Percentiles rank a stretch among this genome's conserved stretches.
These are phyloP conservation scores for Tortrix viridana DNA, from an alignment of 2,888 invertebrate genomes.

Conservation along the genomic window DNA sequence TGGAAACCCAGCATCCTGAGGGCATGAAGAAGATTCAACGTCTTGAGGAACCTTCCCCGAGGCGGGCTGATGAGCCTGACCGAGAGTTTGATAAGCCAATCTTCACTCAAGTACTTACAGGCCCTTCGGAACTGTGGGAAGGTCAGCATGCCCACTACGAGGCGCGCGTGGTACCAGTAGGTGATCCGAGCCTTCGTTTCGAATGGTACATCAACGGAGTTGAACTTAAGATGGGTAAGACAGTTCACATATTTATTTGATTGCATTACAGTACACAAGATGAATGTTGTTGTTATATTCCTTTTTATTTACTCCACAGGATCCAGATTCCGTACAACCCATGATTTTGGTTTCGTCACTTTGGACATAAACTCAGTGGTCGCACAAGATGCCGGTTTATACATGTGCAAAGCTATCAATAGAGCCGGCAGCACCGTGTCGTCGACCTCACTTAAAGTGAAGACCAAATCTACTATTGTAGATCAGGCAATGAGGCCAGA, in stretches of 20 bases:
- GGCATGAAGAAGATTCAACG: conserved; percentile 95
- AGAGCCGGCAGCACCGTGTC: conserved; percentile 97
- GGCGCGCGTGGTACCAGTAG: conserved; percentile 95
- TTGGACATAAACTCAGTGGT: conserved; percentile 95
- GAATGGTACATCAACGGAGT: conserved; percentile 98
- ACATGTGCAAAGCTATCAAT: conserved; percentile 97
- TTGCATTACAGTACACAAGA: no score
- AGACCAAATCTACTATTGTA: conserved; percentile 90
- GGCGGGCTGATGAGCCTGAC: conserved; percentile 90
- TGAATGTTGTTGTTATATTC: background rate
- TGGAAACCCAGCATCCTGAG: conserved; percentile 96
- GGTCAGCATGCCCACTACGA: conserved; percentile 96
- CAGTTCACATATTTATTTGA: no score
- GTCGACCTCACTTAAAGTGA: conserved; percentile 94
- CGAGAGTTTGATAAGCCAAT: conserved; percentile 95
- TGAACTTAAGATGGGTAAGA: conserved; percentile 94
- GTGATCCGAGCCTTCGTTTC: conserved; percentile 95
- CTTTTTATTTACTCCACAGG: conserved; percentile 66
- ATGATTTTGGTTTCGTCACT: conserved; percentile 97
- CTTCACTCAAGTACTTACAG: conserved; percentile 94
- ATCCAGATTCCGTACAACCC: conserved; percentile 94
- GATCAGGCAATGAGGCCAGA: conserved; percentile 95
- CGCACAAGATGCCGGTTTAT: conserved; percentile 95
- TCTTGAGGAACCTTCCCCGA: conserved; percentile 90
- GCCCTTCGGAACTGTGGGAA: conserved; percentile 95